A percentile compares a stretch with the other conserved stretches of the same genome.
Conservation (phyloP, 2,888 invertebrate species). For the Sclerodermus sp. region DNA sequence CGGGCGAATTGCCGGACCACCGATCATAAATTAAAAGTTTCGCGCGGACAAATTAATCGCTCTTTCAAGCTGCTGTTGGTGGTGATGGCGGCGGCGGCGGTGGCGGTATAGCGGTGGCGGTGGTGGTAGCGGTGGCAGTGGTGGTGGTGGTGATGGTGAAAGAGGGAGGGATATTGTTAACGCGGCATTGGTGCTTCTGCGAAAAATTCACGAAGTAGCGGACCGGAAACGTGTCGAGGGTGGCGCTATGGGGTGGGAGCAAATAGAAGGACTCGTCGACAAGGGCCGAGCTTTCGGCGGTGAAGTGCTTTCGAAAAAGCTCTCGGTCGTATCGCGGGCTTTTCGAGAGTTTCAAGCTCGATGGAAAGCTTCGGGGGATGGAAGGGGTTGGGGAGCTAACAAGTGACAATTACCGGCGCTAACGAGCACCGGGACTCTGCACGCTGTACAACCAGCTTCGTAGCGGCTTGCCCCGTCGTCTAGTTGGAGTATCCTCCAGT, state of each 20-base stretch:
- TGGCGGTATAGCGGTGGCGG: no score
- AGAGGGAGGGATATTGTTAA: no score
- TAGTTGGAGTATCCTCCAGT: background rate
- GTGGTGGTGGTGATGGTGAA: no score
- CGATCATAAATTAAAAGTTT: no score
- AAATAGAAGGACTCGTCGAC: background rate
- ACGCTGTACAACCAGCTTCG: constrained; percentile 22
- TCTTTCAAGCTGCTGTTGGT: no score
- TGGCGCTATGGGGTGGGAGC: no score
- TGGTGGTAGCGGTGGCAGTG: no score
- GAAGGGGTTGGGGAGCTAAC: constrained; percentile 31
- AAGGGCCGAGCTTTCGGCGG: constrained; percentile 4
- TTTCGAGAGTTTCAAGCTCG: constrained; percentile 2
- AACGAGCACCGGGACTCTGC: constrained; percentile 35
- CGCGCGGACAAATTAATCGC: no score
- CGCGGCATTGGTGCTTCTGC: no score
- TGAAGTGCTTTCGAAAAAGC: constrained; percentile 27
- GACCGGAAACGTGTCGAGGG: no score
- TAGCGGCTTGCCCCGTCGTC: constrained; percentile 1
- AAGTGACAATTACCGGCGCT: constrained; percentile 46
- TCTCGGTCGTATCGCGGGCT: constrained; percentile 7
- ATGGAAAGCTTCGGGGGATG: constrained; percentile 2
- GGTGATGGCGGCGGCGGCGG: no score
- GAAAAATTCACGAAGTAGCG: background rate
- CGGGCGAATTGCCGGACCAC: no score